A percentile compares a stretch with the other conserved stretches of the same genome.
Conservation (phyloP, 2,113 vertebrate species). For the Hydrochoerus hydrochaeris region DNA sequence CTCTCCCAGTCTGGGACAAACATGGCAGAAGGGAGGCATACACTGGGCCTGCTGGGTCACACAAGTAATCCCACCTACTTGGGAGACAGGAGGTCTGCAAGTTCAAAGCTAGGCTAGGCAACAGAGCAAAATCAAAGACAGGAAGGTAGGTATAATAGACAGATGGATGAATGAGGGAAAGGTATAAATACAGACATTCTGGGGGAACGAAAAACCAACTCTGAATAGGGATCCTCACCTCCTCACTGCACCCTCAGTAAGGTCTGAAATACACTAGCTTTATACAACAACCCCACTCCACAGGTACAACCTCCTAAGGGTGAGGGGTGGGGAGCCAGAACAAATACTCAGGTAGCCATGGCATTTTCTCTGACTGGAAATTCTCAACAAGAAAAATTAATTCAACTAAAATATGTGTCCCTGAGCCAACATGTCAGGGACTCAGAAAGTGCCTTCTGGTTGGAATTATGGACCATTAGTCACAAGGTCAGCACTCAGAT, state of each 20-base stretch:
- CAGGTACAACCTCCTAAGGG: neutral
- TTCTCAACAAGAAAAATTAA: neutral
- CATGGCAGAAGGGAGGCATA: neutral
- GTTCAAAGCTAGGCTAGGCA: neutral
- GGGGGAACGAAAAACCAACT: neutral
- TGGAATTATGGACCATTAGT: neutral
- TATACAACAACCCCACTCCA: neutral
- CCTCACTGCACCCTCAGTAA: neutral
- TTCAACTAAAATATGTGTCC: neutral
- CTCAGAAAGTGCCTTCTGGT: neutral
- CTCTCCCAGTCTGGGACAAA: neutral
- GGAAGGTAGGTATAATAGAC: neutral
- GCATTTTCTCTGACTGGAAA: neutral
- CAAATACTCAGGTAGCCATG: neutral
- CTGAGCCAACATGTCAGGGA: neutral
- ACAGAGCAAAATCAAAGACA: neutral
- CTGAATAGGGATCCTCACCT: neutral
- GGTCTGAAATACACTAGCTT: neutral
- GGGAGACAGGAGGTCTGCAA: neutral
- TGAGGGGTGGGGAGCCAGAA: neutral
- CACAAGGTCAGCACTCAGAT: neutral
- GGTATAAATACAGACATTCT: neutral
- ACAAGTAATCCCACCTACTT: neutral
- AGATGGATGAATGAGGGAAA: neutral
- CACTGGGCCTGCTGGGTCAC: neutral